Percentiles rank a stretch among this genome's conserved stretches.
These are phyloP conservation scores for Cynoglossus semilaevis DNA, from an alignment of 2,113 vertebrate species.

Conservation along the genomic window DNA sequence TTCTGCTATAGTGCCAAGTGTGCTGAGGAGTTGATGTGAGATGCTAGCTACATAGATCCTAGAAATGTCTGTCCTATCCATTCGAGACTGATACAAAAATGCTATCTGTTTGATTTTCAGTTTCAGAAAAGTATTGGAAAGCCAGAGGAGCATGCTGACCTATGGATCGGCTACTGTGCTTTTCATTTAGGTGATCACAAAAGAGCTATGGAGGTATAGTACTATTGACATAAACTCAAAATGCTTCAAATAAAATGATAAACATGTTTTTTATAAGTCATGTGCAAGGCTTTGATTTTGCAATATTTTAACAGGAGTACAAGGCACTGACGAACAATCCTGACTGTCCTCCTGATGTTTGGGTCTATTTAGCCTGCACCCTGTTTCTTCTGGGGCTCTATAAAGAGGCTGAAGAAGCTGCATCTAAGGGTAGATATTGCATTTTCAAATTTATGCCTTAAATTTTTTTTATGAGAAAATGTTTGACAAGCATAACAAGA, in stretches of 20 bases:
- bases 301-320: slow-evolving; percentile 82
- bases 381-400: slow-evolving; percentile 96
- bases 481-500: too few relatives aligned
- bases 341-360: slow-evolving; percentile 83
- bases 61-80: too few relatives aligned
- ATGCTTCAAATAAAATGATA: neutral
- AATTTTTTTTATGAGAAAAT: too few relatives aligned
- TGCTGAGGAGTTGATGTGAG: too few relatives aligned
- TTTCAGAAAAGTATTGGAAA: slow-evolving; percentile 89
- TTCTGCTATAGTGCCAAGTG: too few relatives aligned
- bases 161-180: slow-evolving; percentile 92
- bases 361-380: slow-evolving; percentile 91
- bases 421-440: slow-evolving; percentile 82
- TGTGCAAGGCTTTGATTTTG: neutral
- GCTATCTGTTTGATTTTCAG: slow-evolving; percentile 63
- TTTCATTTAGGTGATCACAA: slow-evolving; percentile 95
- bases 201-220: slow-evolving; percentile 87
- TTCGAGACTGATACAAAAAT: too few relatives aligned
- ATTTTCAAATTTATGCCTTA: too few relatives aligned
- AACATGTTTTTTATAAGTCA: neutral
- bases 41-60: too few relatives aligned
- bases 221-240: neutral
- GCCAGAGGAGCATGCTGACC: slow-evolving; percentile 80
- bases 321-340: slow-evolving; percentile 78
- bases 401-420: slow-evolving; percentile 89